Evolutionary conservation across 2,888 invertebrate genomes (phyloP).

Genomic region (Zonitis immaculata): DNA sequence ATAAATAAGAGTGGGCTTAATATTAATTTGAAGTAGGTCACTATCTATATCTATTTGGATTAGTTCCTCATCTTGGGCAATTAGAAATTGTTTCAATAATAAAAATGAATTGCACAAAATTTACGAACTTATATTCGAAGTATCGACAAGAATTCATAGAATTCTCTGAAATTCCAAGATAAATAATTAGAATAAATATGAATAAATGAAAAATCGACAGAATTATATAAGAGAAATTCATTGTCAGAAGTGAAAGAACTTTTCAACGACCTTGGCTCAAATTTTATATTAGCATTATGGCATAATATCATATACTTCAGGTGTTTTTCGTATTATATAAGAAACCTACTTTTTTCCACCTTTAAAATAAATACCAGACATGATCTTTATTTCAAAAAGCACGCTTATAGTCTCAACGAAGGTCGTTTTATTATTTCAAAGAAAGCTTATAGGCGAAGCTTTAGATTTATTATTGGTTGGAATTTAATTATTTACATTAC

Average conservation of each 20-base stretch:
- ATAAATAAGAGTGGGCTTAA: background rate
- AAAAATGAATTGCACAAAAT: background rate
- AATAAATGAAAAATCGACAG: background rate
- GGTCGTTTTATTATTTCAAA: background rate
- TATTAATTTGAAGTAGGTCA: background rate
- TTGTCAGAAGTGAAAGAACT: constrained; percentile 45
- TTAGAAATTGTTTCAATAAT: background rate
- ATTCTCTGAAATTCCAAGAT: background rate
- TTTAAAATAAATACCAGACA: background rate
- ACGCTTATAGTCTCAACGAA: background rate
- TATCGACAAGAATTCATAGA: background rate
- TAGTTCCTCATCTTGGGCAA: background rate
- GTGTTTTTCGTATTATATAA: constrained; percentile 8
- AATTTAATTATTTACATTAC: no score
- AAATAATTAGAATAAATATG: background rate
- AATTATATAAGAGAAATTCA: constrained; percentile 39
- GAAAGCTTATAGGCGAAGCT: no score
- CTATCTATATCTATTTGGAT: background rate
- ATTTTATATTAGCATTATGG: constrained; percentile 20
- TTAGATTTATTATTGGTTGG: no score
- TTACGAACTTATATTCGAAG: no score
- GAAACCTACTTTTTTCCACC: constrained; percentile 7
- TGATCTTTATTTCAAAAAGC: background rate
- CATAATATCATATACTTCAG: constrained; percentile 10
- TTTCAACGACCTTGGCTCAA: constrained; percentile 34